These are phyloP conservation scores for Cochlearius cochlearius DNA, from an alignment of 2,113 vertebrate genomes.

Conservation along the genomic window DNA sequence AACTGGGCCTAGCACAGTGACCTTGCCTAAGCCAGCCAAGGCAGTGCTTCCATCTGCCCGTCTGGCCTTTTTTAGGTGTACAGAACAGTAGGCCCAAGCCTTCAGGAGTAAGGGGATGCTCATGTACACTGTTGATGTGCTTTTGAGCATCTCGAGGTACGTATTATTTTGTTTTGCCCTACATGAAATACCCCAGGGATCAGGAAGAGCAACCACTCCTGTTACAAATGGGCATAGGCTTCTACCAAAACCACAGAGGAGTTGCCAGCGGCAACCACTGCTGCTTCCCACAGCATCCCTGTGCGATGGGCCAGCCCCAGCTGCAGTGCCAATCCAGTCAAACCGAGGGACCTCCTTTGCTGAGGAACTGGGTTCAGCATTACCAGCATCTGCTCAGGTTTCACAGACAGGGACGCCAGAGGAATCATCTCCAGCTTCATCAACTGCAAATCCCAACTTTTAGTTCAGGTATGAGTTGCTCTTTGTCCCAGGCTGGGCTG, in stretches of 20 bases:
- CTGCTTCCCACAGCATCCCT: neutral
- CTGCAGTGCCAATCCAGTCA: neutral
- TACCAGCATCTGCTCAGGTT: neutral
- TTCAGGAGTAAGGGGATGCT: neutral
- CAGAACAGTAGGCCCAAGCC: neutral
- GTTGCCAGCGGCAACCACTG: neutral
- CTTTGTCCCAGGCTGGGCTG: neutral
- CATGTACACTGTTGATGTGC: rapidly evolving
- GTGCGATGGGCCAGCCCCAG: neutral
- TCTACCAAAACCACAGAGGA: neutral
- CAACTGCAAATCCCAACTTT: neutral
- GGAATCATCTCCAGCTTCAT: neutral
- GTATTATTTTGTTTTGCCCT: neutral
- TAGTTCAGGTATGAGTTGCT: neutral
- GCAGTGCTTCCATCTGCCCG: neutral
- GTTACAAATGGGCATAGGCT: neutral
- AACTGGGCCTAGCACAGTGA: neutral
- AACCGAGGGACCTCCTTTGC: neutral
- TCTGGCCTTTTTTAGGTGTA: neutral
- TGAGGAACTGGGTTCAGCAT: neutral
- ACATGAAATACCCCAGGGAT: neutral
- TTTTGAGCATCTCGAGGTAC: neutral
- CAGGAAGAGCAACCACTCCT: neutral
- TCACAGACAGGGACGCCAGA: neutral
- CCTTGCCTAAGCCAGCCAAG: neutral